These are phyloP conservation scores for Eutolmus rufibarbis DNA, from an alignment of 2,888 invertebrate genomes.

Conservation along the genomic window DNA sequence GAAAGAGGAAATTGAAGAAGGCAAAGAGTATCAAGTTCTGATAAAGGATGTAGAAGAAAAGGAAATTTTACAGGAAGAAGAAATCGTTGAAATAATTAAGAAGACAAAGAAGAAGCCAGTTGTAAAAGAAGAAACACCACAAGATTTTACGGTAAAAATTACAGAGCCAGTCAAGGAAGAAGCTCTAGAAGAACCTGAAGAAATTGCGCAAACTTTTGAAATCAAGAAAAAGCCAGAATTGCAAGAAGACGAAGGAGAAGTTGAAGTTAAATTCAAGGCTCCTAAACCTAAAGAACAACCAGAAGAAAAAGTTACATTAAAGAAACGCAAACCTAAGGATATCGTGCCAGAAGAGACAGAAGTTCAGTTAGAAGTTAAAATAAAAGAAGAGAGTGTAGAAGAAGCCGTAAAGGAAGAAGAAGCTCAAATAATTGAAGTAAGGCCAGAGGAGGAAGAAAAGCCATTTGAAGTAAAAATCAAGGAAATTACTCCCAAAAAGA, in stretches of 20 bases:
- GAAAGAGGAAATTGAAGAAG: slow-evolving; percentile 48
- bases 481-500: slow-evolving; percentile 51
- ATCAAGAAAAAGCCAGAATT: slow-evolving; percentile 54
- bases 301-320: slow-evolving; percentile 48
- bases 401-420: slow-evolving; percentile 51
- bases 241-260: slow-evolving; percentile 54
- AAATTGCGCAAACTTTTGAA: slow-evolving; percentile 49
- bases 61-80: slow-evolving; percentile 53
- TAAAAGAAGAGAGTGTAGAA: slow-evolving; percentile 47
- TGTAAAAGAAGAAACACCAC: slow-evolving; percentile 51
- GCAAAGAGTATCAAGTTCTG: slow-evolving; percentile 55
- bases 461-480: neutral
- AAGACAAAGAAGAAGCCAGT: slow-evolving; percentile 60
- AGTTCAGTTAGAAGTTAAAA: neutral
- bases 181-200: slow-evolving; percentile 52
- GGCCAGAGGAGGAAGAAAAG: neutral
- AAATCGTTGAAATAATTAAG: slow-evolving; percentile 52
- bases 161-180: slow-evolving; percentile 52
- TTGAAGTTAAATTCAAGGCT: slow-evolving; percentile 53
- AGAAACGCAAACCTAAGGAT: slow-evolving; percentile 49
- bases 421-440: slow-evolving; percentile 42
- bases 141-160: slow-evolving; percentile 55
- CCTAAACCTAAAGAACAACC: slow-evolving; percentile 53
- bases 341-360: neutral
- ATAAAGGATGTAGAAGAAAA: slow-evolving; percentile 55